These are phyloP conservation scores for Drosophila rhopaloa DNA, from an alignment of 1,140 invertebrate species.

Conservation along the genomic window DNA sequence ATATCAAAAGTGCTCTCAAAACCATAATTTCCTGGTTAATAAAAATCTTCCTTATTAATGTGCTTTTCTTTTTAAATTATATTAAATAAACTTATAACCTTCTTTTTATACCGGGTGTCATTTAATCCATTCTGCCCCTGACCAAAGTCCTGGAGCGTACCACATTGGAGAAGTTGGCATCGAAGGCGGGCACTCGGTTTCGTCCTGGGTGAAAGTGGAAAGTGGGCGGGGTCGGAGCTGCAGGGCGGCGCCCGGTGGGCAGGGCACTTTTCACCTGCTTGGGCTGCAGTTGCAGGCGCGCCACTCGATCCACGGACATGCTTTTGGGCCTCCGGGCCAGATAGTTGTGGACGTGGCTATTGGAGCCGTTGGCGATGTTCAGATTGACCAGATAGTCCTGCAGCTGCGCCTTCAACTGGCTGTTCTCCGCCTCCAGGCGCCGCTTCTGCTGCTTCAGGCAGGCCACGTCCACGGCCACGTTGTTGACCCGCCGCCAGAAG, in stretches of 20 bases:
- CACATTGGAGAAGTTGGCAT: conserved; percentile 67
- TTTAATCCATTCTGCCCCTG: conserved; percentile 44
- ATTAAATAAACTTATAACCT: too few relatives aligned
- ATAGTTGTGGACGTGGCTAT: conserved; percentile 70
- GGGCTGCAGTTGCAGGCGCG: conserved; percentile 58
- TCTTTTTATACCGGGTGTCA: not conserved
- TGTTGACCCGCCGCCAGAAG: conserved; percentile 82
- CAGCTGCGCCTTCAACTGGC: conserved; percentile 62
- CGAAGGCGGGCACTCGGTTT: conserved; percentile 42
- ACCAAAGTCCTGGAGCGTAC: conserved; percentile 63
- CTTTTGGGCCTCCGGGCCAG: conserved; percentile 74
- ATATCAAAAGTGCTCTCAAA: too few relatives aligned
- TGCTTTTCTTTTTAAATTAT: too few relatives aligned
- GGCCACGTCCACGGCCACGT: conserved; percentile 74
- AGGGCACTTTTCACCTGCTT: conserved; percentile 61
- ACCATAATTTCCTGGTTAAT: too few relatives aligned
- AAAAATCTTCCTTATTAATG: too few relatives aligned
- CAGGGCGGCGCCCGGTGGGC: conserved; percentile 42
- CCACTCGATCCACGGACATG: conserved; percentile 80
- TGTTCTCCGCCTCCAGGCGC: conserved; percentile 64
- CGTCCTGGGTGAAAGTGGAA: conserved; percentile 7
- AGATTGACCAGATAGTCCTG: conserved; percentile 78
- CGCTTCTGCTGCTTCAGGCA: conserved; percentile 73
- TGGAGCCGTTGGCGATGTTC: conserved; percentile 77
- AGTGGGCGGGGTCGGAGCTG: conserved; percentile 20